A percentile compares a stretch with the other conserved stretches of the same genome.
Conservation (phyloP, 2,113 vertebrate genomes). For the Strix uralensis region DNA sequence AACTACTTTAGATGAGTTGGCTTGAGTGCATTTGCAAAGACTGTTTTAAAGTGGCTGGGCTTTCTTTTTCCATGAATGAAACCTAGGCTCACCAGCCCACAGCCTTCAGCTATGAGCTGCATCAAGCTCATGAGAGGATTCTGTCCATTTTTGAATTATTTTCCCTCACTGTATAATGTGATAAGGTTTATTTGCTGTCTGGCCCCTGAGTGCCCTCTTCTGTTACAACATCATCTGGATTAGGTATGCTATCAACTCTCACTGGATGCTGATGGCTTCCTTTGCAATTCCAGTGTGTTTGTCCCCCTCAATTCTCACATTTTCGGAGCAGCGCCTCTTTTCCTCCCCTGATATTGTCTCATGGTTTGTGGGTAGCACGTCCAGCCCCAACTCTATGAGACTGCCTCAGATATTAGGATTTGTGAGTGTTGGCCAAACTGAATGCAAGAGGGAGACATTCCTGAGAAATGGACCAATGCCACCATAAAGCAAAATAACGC, state of each 20-base stretch:
- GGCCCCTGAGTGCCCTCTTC: background rate
- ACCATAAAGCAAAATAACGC: background rate
- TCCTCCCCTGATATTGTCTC: background rate
- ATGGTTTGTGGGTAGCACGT: background rate
- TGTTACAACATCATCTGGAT: background rate
- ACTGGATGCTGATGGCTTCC: background rate
- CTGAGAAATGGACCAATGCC: background rate
- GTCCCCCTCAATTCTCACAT: background rate
- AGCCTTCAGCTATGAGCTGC: background rate
- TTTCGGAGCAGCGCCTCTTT: background rate
- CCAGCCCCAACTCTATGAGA: background rate
- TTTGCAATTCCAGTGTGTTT: background rate
- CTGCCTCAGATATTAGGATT: background rate
- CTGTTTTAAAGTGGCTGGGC: background rate
- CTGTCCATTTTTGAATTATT: background rate
- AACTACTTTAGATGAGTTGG: background rate
- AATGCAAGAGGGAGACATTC: background rate
- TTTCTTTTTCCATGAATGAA: background rate
- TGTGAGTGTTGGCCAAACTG: background rate
- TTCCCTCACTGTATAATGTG: background rate
- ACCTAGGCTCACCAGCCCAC: background rate
- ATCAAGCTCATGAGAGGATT: background rate
- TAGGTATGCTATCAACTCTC: too few relatives aligned
- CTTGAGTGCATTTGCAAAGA: background rate
- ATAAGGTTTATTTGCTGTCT: background rate